These are phyloP conservation scores for Drosophila demipolita DNA, from an alignment of 2,888 invertebrate species.

Conservation along the genomic window DNA sequence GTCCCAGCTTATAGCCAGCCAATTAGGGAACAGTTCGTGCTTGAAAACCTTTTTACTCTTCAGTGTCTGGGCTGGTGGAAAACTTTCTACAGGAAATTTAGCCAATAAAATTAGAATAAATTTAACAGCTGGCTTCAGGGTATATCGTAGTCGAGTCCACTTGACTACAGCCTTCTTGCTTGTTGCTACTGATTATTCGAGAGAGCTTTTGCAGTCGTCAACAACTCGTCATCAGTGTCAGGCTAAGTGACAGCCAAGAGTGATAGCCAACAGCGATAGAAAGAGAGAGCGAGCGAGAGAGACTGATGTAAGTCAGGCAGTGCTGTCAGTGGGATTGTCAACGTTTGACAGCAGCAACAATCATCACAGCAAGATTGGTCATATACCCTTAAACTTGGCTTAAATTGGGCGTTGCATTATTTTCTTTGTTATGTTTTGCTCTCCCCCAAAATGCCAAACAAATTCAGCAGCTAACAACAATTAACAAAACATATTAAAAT, in stretches of 20 bases:
- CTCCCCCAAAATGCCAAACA: not conserved
- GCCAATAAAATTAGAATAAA: too few relatives aligned
- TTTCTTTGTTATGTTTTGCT: not conserved
- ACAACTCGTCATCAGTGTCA: slow-evolving; percentile 62
- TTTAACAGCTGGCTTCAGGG: too few relatives aligned
- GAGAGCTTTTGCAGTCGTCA: slow-evolving; percentile 37
- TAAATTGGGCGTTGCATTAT: not conserved
- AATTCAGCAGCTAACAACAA: not conserved
- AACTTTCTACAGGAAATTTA: too few relatives aligned
- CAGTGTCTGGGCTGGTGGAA: not conserved
- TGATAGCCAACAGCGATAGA: slow-evolving; percentile 13
- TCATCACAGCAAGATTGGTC: slow-evolving; percentile 8
- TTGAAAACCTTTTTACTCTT: too few relatives aligned
- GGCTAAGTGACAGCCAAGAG: slow-evolving; percentile 48
- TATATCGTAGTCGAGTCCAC: too few relatives aligned
- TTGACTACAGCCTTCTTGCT: too few relatives aligned
- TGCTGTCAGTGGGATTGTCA: slow-evolving; percentile 54
- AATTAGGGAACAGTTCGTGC: too few relatives aligned
- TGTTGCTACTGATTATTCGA: slow-evolving; percentile 16
- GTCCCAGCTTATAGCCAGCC: too few relatives aligned
- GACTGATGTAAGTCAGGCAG: slow-evolving; percentile 31
- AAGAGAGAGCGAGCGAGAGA: slow-evolving; percentile 3
- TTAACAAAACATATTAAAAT: not conserved
- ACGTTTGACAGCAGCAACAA: slow-evolving; percentile 43
- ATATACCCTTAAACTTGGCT: not conserved